Conservation (phyloP, 1,140 invertebrate genomes). For the Bombyx mandarina region DNA sequence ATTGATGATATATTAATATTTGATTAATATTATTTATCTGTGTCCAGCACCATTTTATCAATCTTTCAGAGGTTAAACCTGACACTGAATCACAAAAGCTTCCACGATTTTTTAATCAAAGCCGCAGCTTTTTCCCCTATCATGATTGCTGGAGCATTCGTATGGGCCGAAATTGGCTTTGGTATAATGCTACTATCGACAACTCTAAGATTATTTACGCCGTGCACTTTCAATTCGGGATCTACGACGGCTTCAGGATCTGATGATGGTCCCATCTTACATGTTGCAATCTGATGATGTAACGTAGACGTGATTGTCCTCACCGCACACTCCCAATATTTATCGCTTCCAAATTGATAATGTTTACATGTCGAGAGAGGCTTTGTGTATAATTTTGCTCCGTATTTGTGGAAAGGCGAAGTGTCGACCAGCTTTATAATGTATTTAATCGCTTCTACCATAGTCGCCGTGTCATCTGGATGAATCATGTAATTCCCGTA, state of each 20-base stretch:
- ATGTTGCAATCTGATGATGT: conserved; percentile 81
- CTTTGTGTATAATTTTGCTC: conserved; percentile 69
- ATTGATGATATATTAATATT: background rate
- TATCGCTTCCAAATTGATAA: conserved; percentile 72
- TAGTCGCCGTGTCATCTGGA: conserved; percentile 76
- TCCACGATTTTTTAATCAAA: conserved; percentile 79
- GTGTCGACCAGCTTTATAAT: conserved; percentile 74
- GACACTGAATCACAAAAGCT: conserved; percentile 14
- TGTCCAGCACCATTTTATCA: no score
- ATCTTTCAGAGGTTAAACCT: background rate
- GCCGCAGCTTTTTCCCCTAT: conserved; percentile 89
- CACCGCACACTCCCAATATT: conserved; percentile 84
- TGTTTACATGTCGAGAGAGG: conserved; percentile 74
- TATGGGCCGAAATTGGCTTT: conserved; percentile 78
- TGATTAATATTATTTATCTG: background rate
- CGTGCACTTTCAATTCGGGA: conserved; percentile 78
- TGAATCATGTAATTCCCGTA: conserved; percentile 82
- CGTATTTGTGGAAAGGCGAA: conserved; percentile 74
- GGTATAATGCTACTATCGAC: conserved; percentile 86
- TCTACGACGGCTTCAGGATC: conserved; percentile 83
- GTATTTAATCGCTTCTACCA: conserved; percentile 78
- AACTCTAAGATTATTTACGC: conserved; percentile 78
- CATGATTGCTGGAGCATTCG: conserved; percentile 84
- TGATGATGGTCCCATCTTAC: conserved; percentile 80
- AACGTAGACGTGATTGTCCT: conserved; percentile 74